A percentile compares a stretch with the other conserved stretches of the same genome.
Conservation (phyloP, 2,888 invertebrate genomes). For the Macrostomum cliftonense region DNA sequence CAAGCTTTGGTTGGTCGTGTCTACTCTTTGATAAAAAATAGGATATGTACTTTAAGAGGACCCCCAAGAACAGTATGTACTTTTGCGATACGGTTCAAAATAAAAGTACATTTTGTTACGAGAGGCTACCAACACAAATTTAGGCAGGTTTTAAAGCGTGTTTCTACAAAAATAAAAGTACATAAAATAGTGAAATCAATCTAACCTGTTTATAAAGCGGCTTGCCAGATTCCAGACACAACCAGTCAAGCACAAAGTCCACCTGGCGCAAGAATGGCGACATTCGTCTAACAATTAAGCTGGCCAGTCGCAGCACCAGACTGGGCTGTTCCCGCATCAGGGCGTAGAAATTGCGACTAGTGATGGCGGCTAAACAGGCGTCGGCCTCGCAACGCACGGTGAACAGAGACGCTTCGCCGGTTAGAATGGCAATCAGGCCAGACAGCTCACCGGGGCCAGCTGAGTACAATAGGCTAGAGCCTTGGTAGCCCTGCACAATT, state of each 20-base stretch:
- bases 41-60: too few relatives aligned
- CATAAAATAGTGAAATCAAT: too few relatives aligned
- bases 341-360: constrained; percentile 12
- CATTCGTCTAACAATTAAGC: constrained; percentile 57
- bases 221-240: constrained; percentile 81
- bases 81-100: too few relatives aligned
- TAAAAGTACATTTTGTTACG: too few relatives aligned
- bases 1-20: too few relatives aligned
- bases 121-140: too few relatives aligned
- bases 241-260: constrained; percentile 58
- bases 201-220: constrained; percentile 54
- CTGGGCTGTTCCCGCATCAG: constrained; percentile 51
- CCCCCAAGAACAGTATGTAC: too few relatives aligned
- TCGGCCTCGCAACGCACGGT: constrained; percentile 49
- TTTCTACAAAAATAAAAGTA: too few relatives aligned
- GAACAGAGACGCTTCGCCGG: constrained; percentile 90
- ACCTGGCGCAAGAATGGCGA: constrained; percentile 86
- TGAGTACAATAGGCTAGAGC: neutral
- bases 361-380: too few relatives aligned
- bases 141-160: too few relatives aligned
- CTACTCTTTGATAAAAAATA: too few relatives aligned
- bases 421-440: constrained; percentile 77
- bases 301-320: constrained; percentile 68
- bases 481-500: too few relatives aligned
- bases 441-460: constrained; percentile 63